A percentile compares a stretch with the other conserved stretches of the same genome.
Evolutionary conservation across 2,113 vertebrate genomes (phyloP).

Genomic region (Cephalopholis sonnerati): DNA sequence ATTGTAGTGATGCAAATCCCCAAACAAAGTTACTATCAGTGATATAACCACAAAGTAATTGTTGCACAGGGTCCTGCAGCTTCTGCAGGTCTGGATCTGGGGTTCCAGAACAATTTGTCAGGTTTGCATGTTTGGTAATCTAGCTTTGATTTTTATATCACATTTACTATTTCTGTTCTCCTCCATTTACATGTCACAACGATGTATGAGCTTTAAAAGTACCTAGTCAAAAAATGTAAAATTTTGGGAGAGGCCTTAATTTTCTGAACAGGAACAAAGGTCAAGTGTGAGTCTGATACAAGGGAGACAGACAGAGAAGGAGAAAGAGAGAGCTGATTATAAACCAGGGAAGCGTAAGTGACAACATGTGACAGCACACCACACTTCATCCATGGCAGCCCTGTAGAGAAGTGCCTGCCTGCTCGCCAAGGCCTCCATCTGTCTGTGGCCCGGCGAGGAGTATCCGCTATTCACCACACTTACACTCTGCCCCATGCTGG

Average conservation of each 20-base stretch:
- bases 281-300: not conserved
- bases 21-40: too few species aligned
- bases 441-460: slow-evolving; percentile 73
- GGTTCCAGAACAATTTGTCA: not conserved
- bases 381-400: slow-evolving; percentile 78
- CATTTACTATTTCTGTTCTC: not conserved
- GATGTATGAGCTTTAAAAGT: not conserved
- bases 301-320: not conserved
- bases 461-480: slow-evolving; percentile 70
- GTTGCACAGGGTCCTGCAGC: not conserved
- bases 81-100: not conserved
- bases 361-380: slow-evolving; percentile 83
- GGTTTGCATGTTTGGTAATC: not conserved
- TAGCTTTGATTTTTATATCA: not conserved
- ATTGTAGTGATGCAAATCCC: too few species aligned
- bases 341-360: slow-evolving; percentile 75
- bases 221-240: not conserved
- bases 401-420: slow-evolving; percentile 67
- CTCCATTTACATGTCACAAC: not conserved
- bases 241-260: not conserved
- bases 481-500: slow-evolving; percentile 68
- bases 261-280: not conserved
- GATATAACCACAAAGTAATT: not conserved
- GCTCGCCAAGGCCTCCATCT: slow-evolving; percentile 83
- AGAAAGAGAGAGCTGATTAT: slow-evolving; percentile 38